Base-by-base conservation (phyloP, 2,113 vertebrate species). In the Jaculus jaculus region DNA sequence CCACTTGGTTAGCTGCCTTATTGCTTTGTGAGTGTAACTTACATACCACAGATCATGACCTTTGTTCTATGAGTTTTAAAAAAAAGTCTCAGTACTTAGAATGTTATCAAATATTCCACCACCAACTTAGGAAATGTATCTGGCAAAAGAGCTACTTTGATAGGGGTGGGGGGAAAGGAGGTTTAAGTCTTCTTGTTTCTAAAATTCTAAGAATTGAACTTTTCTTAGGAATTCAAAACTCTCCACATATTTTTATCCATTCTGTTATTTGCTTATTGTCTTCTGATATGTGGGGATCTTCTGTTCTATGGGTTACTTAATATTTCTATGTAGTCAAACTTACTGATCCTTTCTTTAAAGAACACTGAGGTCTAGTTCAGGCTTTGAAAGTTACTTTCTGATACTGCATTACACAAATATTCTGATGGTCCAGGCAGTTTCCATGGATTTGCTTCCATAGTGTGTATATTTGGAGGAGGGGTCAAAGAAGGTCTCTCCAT, bases 311-410 rank as follows among this genome's bases (percentile, higher is more conserved):
- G 12, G 32, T 30, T 32, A 26, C 54, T 94, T 93, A 32, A 69
- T 89, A 23, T 71, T 83, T 74, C 39, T 68, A 39, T 26, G 13
- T 85, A 61, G 51, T 82, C 39, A 82, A 1, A 74, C 82, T 6
- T 80, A 75, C 77, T 82, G 8, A 81, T 73, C 39, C 87, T 77
- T 79, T 73, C 39, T 89, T 77, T 74, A 75, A 83, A 71, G 79
- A 83, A 37, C 24, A 47, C 3, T n/a, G 58, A 78, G 72, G 32
- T 85, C 34, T 65, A 92, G 20, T 80, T 88, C 68, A 58, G 79
- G 23, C n/a, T 92, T 85, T 88, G 37, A 28, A 81, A 37, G 34
- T 66, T 68, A 39, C 34, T 91, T 84, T 47, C 82, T 26, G 85
- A 47, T 16, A 91, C 39, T 71, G 9, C 28, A 16, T 77, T 47